phyloP scores from a whole-genome alignment of 2,113 vertebrate genomes.

The Copsychus sechellarum region DNA sequence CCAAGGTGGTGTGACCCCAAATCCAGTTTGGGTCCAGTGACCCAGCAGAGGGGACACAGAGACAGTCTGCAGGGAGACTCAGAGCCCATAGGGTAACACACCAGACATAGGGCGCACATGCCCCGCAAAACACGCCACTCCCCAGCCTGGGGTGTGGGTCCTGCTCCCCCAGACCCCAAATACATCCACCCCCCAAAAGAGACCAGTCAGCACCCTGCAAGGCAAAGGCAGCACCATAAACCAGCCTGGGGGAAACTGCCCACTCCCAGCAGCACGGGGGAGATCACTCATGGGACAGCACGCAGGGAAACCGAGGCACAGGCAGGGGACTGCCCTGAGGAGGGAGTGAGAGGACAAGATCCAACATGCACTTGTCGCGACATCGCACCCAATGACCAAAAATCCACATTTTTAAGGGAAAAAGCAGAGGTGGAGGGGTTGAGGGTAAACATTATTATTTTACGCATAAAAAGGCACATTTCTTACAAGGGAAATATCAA shows the following conservation, averaged over 20 bases:
- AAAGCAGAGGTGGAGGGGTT: not conserved
- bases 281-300: not conserved
- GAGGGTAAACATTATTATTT: not conserved
- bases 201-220: not conserved
- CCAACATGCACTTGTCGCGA: conserved; percentile 8
- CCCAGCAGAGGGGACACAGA: not conserved
- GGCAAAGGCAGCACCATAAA: not conserved
- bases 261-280: not conserved
- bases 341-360: not conserved
- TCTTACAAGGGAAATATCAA: not conserved
- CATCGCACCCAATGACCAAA: not conserved
- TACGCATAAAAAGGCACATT: not conserved
- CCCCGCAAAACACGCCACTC: not conserved
- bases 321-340: not conserved
- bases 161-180: not conserved
- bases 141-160: not conserved
- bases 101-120: not conserved
- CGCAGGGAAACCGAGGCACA: not conserved
- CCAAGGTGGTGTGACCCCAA: rapidly evolving
- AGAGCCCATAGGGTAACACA: rapidly evolving
- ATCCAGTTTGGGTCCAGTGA: not conserved
- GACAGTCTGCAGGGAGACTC: not conserved
- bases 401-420: not conserved
- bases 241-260: not conserved
- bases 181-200: not conserved